phyloP scores from a whole-genome alignment of 2,797 vertebrate genomes.

The Sebastes diaconus region DNA sequence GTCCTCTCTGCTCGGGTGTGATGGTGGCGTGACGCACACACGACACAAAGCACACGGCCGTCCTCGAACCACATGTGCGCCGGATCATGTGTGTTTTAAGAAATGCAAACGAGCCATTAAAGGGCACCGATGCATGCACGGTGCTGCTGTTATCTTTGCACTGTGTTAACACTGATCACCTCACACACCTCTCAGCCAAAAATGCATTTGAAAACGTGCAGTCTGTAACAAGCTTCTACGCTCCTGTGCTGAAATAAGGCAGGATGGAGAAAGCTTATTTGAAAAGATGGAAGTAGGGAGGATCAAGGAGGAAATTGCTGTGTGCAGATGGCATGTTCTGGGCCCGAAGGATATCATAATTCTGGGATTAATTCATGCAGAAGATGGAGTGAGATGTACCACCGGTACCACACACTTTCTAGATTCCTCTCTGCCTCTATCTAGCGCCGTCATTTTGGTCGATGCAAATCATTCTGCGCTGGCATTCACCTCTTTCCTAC shows the following conservation, averaged over 20 bases:
- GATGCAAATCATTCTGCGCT: conserved; percentile 4
- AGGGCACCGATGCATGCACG: conserved; percentile 21
- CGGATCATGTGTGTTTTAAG: conserved; percentile 33
- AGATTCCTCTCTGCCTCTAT: background rate
- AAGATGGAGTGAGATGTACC: conserved; percentile 55
- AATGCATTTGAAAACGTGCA: conserved; percentile 25
- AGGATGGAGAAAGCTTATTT: conserved; percentile 20
- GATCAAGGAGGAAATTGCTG: conserved; percentile 42
- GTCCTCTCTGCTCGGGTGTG: conserved; percentile 17
- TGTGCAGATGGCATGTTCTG: conserved; percentile 71
- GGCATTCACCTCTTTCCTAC: background rate
- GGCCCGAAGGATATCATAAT: conserved; percentile 59
- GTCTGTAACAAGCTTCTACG: conserved; percentile 15
- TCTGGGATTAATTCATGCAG: conserved; percentile 68
- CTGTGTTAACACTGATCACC: conserved; percentile 14
- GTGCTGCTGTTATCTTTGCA: conserved; percentile 29
- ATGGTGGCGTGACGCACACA: conserved; percentile 14
- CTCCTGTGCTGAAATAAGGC: conserved; percentile 12
- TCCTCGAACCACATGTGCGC: conserved; percentile 17
- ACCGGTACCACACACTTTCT: conserved; percentile 9
- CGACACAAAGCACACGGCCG: background rate
- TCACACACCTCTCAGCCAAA: conserved; percentile 26
- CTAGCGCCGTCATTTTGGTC: background rate
- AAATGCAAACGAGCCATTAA: conserved; percentile 36
- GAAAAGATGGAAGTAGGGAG: conserved; percentile 29